A percentile compares a stretch with the other conserved stretches of the same genome.
These are phyloP conservation scores for Sandelia bainsii DNA, from an alignment of 2,797 vertebrate genomes.

Conservation along the genomic window DNA sequence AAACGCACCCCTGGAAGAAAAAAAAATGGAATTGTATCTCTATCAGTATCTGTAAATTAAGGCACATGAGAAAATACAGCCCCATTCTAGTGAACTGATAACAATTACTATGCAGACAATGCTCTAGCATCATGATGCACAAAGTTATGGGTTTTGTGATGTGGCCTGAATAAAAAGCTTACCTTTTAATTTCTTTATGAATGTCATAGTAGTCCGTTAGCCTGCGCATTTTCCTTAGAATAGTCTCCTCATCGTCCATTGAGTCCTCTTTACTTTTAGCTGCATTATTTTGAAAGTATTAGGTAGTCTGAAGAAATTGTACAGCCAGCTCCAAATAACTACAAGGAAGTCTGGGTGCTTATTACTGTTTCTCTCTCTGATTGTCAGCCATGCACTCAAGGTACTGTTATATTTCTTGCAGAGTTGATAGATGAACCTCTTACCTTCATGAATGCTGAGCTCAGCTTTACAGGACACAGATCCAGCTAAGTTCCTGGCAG, in stretches of 20 bases:
- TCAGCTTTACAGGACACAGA: conserved; percentile 98
- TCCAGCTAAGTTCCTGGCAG: conserved; percentile 91
- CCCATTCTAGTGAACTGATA: no score
- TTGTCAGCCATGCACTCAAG: background rate
- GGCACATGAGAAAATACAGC: no score
- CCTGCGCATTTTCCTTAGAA: conserved; percentile 87
- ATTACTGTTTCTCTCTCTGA: background rate
- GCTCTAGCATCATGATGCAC: background rate
- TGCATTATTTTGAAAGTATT: conserved; percentile 30
- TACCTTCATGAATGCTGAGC: conserved; percentile 91
- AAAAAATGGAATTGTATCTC: background rate
- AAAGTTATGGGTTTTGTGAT: background rate
- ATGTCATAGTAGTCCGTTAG: conserved; percentile 94
- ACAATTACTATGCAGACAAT: no score
- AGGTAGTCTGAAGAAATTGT: background rate
- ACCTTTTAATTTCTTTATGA: conserved; percentile 96
- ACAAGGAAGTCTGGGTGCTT: background rate
- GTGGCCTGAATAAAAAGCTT: conserved; percentile 22
- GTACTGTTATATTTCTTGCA: background rate
- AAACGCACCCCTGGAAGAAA: conserved; percentile 90
- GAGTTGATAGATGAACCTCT: background rate
- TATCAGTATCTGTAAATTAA: no score
- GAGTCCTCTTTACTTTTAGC: conserved; percentile 81
- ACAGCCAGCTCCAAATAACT: background rate
- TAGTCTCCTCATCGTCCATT: conserved; percentile 87